Evolutionary conservation across 1,140 invertebrate species (phyloP).

Genomic region (Drosophila aff.): DNA sequence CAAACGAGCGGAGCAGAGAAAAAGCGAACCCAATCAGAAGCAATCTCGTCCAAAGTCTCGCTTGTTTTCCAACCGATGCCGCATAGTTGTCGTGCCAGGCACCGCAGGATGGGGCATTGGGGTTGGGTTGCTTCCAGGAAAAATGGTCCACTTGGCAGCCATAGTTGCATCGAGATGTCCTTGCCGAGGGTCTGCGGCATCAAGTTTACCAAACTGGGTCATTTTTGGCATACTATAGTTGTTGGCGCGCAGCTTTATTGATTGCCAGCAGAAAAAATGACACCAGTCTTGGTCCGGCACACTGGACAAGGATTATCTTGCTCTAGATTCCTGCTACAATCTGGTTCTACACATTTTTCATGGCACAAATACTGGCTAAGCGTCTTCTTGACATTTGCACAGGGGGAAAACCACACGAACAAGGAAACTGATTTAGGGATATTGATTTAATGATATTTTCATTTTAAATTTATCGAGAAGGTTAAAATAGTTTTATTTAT

Average conservation of each 20-base stretch:
- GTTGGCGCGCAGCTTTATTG: slow-evolving; percentile 56
- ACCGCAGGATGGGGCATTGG: slow-evolving; percentile 10
- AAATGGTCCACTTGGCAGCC: slow-evolving; percentile 54
- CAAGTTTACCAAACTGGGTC: slow-evolving; percentile 67
- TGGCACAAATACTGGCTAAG: slow-evolving; percentile 14
- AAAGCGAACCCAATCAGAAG: slow-evolving; percentile 25
- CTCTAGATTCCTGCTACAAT: slow-evolving; percentile 19
- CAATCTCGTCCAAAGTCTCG: slow-evolving; percentile 27
- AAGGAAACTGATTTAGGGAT: background rate
- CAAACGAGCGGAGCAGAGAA: slow-evolving; percentile 17
- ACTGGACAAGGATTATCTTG: slow-evolving; percentile 30
- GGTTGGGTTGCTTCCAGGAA: background rate
- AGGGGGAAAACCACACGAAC: background rate
- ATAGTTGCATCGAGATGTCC: slow-evolving; percentile 49
- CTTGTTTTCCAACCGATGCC: slow-evolving; percentile 25
- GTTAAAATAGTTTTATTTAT: background rate
- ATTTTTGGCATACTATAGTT: slow-evolving; percentile 64
- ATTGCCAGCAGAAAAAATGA: slow-evolving; percentile 49
- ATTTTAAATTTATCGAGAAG: background rate
- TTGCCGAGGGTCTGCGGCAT: slow-evolving; percentile 38
- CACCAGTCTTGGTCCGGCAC: slow-evolving; percentile 19
- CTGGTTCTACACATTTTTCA: slow-evolving; percentile 16
- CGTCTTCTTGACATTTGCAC: too few species aligned
- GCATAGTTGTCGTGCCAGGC: slow-evolving; percentile 30
- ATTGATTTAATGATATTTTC: background rate